These are phyloP conservation scores for Pteronura brasiliensis DNA, from an alignment of 2,113 vertebrate genomes.

Conservation along the genomic window DNA sequence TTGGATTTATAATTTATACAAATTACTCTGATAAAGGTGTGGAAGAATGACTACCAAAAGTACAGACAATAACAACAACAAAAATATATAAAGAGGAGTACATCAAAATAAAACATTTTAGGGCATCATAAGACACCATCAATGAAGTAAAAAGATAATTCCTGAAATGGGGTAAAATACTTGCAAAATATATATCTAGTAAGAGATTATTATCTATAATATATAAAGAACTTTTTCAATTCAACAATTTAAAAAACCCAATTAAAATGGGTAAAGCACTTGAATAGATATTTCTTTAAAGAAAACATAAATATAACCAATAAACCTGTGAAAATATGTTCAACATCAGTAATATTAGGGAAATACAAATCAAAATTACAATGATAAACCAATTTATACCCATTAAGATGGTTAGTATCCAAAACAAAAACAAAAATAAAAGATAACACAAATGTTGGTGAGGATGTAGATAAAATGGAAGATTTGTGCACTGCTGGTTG, in stretches of 20 bases:
- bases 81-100: neutral
- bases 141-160: neutral
- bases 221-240: neutral
- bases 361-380: neutral
- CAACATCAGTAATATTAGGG: neutral
- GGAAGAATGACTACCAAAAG: neutral
- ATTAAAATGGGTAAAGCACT: neutral
- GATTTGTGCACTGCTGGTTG: neutral
- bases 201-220: neutral
- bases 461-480: neutral
- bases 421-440: neutral
- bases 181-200: neutral
- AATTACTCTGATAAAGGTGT: neutral
- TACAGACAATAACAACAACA: neutral
- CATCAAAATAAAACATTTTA: neutral
- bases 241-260: neutral
- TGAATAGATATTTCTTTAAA: neutral
- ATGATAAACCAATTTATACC: neutral
- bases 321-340: neutral
- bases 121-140: neutral
- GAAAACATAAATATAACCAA: neutral
- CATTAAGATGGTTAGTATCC: neutral
- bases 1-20: neutral
- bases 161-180: neutral
- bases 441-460: neutral